Evolutionary conservation across 1,140 invertebrate species (phyloP).

Genomic region (Formica selysi): DNA sequence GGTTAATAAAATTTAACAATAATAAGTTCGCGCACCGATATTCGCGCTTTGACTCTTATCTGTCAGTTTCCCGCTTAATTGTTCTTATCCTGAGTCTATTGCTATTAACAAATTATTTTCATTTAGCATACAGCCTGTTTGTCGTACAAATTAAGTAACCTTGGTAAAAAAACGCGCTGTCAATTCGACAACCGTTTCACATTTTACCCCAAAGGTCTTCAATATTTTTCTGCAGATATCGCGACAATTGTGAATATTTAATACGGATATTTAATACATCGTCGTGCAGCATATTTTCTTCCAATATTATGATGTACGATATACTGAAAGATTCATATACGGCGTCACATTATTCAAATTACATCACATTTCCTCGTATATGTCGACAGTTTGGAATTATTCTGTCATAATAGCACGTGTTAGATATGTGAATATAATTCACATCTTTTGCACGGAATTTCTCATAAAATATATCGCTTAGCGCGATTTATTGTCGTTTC

Average conservation of each 20-base stretch:
- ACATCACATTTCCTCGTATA: conserved; percentile 31
- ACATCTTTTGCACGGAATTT: background rate
- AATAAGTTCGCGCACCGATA: too few species aligned
- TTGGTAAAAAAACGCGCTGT: background rate
- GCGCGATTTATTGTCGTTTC: background rate
- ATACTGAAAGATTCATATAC: conserved; percentile 49
- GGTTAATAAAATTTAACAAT: too few species aligned
- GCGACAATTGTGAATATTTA: conserved; percentile 50
- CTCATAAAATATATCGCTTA: background rate
- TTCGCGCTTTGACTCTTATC: too few species aligned
- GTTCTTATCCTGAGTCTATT: too few species aligned
- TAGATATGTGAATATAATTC: conserved; percentile 17
- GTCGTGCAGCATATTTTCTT: conserved; percentile 31
- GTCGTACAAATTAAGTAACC: background rate
- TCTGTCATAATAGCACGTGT: conserved; percentile 33
- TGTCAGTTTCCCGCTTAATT: too few species aligned
- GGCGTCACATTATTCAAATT: conserved; percentile 49
- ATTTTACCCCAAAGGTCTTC: background rate
- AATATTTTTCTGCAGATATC: background rate
- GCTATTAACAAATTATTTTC: too few species aligned
- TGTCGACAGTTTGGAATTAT: conserved; percentile 54
- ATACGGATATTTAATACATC: background rate
- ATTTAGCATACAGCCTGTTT: background rate
- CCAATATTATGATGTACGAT: conserved; percentile 31
- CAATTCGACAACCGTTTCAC: background rate